These are phyloP conservation scores for Auanema sp. DNA, from an alignment of 2,888 invertebrate genomes.

Conservation along the genomic window DNA sequence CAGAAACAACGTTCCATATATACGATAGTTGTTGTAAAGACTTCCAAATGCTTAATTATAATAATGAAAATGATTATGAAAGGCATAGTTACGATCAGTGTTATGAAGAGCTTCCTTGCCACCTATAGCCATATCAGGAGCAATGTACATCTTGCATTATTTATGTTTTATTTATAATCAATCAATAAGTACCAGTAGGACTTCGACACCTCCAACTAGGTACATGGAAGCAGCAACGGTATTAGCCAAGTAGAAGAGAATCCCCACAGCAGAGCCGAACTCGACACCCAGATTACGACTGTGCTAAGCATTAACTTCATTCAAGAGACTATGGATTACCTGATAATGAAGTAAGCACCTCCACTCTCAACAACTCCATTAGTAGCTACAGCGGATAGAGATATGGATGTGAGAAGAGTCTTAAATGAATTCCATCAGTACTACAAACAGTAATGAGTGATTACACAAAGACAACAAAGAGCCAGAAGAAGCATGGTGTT, in stretches of 20 bases:
- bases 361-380: slow-evolving; percentile 95
- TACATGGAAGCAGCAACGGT: slow-evolving; percentile 98
- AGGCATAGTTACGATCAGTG: slow-evolving; percentile 31
- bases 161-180: not conserved
- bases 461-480: slow-evolving; percentile 70
- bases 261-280: slow-evolving; percentile 97
- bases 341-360: slow-evolving; percentile 99
- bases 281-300: slow-evolving; percentile 82
- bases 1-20: slow-evolving; percentile 88
- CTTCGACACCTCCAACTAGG: slow-evolving; percentile 77
- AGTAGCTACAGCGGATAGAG: slow-evolving; percentile 98
- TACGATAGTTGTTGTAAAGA: slow-evolving; percentile 96
- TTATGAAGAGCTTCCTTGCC: slow-evolving; percentile 55
- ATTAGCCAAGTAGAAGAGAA: slow-evolving; percentile 96
- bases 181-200: slow-evolving; percentile 61
- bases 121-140: slow-evolving; percentile 57
- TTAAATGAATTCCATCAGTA: slow-evolving; percentile 39
- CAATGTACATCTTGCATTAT: slow-evolving; percentile 55
- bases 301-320: slow-evolving; percentile 67
- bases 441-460: not conserved
- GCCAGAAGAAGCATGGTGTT: slow-evolving; percentile 85
- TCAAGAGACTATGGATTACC: slow-evolving; percentile 64
- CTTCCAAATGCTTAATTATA: slow-evolving; percentile 39
- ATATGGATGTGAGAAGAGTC: slow-evolving; percentile 76
- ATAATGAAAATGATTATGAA: not conserved